Conservation (phyloP, 37 sponge, comb jelly and placozoan genomes). For the Ephydatia muelleri region DNA sequence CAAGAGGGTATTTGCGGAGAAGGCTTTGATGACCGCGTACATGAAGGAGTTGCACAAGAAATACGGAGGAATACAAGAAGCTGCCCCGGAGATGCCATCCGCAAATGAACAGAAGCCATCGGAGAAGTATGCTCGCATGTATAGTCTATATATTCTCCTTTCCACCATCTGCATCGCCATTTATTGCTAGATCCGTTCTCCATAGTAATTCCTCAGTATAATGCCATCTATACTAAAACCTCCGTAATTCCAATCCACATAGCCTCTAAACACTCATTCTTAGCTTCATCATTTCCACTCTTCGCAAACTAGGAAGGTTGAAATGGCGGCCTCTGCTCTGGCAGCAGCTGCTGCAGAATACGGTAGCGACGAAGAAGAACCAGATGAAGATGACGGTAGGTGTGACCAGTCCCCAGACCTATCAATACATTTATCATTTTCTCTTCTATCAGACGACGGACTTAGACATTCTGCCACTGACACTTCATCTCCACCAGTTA, state of each 20-base stretch:
- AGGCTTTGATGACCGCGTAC: slow-evolving; percentile 79
- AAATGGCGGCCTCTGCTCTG: slow-evolving; percentile 67
- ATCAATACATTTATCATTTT: not conserved
- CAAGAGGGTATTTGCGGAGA: slow-evolving; percentile 71
- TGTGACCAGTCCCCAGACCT: not conserved
- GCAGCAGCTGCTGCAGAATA: slow-evolving; percentile 63
- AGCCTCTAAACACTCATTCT: too few relatives aligned
- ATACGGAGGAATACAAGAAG: slow-evolving; percentile 22
- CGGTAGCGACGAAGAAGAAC: slow-evolving; percentile 16
- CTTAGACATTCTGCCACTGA: not conserved
- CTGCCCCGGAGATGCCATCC: not conserved
- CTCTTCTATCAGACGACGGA: not conserved
- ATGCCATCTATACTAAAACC: not conserved
- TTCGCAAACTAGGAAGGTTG: slow-evolving; percentile 29
- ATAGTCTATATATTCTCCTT: not conserved
- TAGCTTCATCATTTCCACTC: not conserved
- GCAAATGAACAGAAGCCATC: not conserved
- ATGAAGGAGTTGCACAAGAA: slow-evolving; percentile 54
- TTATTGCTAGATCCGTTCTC: too few relatives aligned
- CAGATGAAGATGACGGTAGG: slow-evolving; percentile 17
- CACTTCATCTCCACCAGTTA: not conserved
- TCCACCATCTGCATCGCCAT: too few relatives aligned
- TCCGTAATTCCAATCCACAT: too few relatives aligned
- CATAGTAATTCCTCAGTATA: too few relatives aligned
- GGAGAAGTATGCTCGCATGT: not conserved